These are phyloP conservation scores for Aspiorhynchus laticeps DNA, from an alignment of 2,113 vertebrate species.

Conservation along the genomic window DNA sequence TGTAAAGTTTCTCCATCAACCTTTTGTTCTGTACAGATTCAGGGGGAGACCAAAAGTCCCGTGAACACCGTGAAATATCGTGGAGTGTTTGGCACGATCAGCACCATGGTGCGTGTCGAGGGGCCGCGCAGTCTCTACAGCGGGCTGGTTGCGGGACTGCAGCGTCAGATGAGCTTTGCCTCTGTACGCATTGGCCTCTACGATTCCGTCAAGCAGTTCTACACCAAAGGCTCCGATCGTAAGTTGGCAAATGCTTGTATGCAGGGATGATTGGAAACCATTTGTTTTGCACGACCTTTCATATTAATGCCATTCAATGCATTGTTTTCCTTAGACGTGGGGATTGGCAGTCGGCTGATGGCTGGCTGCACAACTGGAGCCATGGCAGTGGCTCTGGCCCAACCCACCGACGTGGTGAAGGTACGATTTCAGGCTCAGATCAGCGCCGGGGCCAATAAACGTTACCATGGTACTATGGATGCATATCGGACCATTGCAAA, in stretches of 20 bases:
- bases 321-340: slow-evolving; percentile 63
- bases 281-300: not conserved
- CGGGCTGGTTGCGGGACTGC: slow-evolving; percentile 71
- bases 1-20: slow-evolving; percentile 65
- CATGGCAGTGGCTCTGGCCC: slow-evolving; percentile 78
- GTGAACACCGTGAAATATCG: slow-evolving; percentile 56
- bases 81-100: slow-evolving; percentile 70
- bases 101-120: slow-evolving; percentile 70
- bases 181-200: slow-evolving; percentile 69
- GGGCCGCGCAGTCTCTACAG: slow-evolving; percentile 70
- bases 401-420: slow-evolving; percentile 83
- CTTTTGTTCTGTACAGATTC: slow-evolving; percentile 73
- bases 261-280: not conserved
- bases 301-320: not conserved
- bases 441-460: slow-evolving; percentile 54
- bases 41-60: slow-evolving; percentile 70
- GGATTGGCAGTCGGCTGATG: slow-evolving; percentile 76
- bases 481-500: slow-evolving; percentile 81
- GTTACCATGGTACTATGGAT: slow-evolving; percentile 77
- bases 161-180: slow-evolving; percentile 72
- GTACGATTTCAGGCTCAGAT: slow-evolving; percentile 78
- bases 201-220: slow-evolving; percentile 75
- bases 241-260: slow-evolving; percentile 54
- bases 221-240: slow-evolving; percentile 79
- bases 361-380: slow-evolving; percentile 81